Conservation (phyloP, 2,113 vertebrate species). For the Oostethus manadensis region DNA sequence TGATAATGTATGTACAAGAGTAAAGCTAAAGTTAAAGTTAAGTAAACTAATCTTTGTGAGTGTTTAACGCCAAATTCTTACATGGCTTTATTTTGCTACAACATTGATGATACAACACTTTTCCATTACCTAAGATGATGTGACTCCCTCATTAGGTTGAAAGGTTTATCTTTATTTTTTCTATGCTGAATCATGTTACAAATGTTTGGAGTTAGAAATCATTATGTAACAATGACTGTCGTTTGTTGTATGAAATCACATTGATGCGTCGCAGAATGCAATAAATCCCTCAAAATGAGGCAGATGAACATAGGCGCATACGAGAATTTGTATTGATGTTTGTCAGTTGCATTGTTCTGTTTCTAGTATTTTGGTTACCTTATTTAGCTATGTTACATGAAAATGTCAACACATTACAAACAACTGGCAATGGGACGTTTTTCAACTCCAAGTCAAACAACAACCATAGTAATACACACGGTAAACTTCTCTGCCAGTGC, state of each 20-base stretch:
- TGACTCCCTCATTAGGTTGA: slow-evolving; percentile 16
- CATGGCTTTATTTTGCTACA: slow-evolving; percentile 10
- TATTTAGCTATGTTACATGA: too few relatives aligned
- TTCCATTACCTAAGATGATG: slow-evolving; percentile 7
- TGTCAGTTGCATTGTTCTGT: not conserved
- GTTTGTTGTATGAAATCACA: slow-evolving; percentile 63
- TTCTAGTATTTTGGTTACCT: too few relatives aligned
- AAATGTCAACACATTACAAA: too few relatives aligned
- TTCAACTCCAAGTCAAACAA: too few relatives aligned
- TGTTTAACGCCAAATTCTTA: slow-evolving; percentile 39
- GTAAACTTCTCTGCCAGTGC: too few relatives aligned
- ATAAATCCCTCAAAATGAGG: slow-evolving; percentile 71
- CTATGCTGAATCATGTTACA: slow-evolving; percentile 41
- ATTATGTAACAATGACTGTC: slow-evolving; percentile 28
- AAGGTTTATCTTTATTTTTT: slow-evolving; percentile 31
- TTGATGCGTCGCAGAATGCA: slow-evolving; percentile 61
- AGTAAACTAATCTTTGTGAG: slow-evolving; percentile 2
- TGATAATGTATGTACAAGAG: slow-evolving; percentile 10
- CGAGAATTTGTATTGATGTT: slow-evolving; percentile 2
- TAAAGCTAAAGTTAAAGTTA: slow-evolving; percentile 29
- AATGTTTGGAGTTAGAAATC: slow-evolving; percentile 53
- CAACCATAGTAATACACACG: too few relatives aligned
- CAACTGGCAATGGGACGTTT: too few relatives aligned
- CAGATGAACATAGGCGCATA: slow-evolving; percentile 6
- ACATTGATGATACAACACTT: slow-evolving; percentile 8